Conservation (phyloP, 1,140 invertebrate genomes). For the Grapholita molesta region DNA sequence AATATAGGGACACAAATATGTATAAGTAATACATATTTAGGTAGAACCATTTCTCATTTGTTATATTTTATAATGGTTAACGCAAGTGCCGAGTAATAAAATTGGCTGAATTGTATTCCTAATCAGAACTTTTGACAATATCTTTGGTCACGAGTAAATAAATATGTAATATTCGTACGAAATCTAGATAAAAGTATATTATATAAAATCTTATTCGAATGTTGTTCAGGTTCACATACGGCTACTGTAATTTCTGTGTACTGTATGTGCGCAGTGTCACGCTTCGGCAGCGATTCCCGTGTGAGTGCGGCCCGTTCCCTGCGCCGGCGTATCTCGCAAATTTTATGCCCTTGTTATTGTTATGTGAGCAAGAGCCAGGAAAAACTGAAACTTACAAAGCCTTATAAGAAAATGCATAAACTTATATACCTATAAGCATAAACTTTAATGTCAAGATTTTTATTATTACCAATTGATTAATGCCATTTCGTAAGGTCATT, state of each 20-base stretch:
- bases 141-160: too few relatives aligned
- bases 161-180: too few relatives aligned
- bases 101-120: too few relatives aligned
- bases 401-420: too few relatives aligned
- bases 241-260: neutral
- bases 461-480: too few relatives aligned
- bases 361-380: neutral
- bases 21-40: too few relatives aligned
- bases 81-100: too few relatives aligned
- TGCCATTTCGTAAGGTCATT: neutral
- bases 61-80: too few relatives aligned
- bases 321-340: neutral
- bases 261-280: constrained; percentile 26
- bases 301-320: constrained; percentile 32
- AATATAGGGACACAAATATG: neutral
- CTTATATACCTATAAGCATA: too few relatives aligned
- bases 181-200: neutral
- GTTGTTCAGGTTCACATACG: neutral
- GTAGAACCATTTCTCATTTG: too few relatives aligned
- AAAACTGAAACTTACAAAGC: neutral
- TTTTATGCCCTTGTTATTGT: neutral
- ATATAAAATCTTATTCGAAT: neutral
- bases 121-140: too few relatives aligned
- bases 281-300: constrained; percentile 38
- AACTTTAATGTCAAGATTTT: too few relatives aligned